Conservation (phyloP, 1,140 invertebrate species). For the Tetragnatha versicolor region DNA sequence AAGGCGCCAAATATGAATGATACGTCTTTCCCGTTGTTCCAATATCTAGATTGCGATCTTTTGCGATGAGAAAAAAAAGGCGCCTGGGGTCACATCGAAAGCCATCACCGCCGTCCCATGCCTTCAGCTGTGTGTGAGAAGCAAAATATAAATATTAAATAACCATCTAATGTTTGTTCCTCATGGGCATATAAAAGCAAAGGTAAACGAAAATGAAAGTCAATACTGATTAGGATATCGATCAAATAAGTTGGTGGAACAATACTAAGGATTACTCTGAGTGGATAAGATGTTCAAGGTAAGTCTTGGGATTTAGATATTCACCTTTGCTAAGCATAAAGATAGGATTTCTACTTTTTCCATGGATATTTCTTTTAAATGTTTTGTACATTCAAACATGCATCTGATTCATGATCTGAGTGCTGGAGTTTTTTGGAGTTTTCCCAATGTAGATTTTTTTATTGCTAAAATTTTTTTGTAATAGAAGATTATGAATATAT, state of each 20-base stretch:
- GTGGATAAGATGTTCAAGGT: slow-evolving; percentile 38
- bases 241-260: not conserved
- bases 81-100: slow-evolving; percentile 2
- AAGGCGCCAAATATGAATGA: too few relatives aligned
- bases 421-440: too few relatives aligned
- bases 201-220: slow-evolving; percentile 29
- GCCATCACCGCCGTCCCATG: not conserved
- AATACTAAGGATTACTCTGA: slow-evolving; percentile 6
- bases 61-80: not conserved
- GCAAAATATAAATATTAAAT: slow-evolving; percentile 10
- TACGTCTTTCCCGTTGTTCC: slow-evolving; percentile 11
- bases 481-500: too few relatives aligned
- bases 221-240: slow-evolving; percentile 21
- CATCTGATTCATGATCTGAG: too few relatives aligned
- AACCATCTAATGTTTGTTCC: slow-evolving; percentile 14
- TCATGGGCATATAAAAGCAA: slow-evolving; percentile 41
- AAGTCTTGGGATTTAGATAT: too few relatives aligned
- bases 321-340: too few relatives aligned
- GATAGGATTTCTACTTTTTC: too few relatives aligned
- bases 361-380: too few relatives aligned
- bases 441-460: too few relatives aligned
- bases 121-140: not conserved
- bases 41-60: not conserved
- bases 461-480: too few relatives aligned
- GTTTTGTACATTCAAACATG: too few relatives aligned